Percentiles rank a stretch among this genome's conserved stretches.
Evolutionary conservation across 2,113 vertebrate genomes (phyloP).

Genomic region (Rynchops niger): DNA sequence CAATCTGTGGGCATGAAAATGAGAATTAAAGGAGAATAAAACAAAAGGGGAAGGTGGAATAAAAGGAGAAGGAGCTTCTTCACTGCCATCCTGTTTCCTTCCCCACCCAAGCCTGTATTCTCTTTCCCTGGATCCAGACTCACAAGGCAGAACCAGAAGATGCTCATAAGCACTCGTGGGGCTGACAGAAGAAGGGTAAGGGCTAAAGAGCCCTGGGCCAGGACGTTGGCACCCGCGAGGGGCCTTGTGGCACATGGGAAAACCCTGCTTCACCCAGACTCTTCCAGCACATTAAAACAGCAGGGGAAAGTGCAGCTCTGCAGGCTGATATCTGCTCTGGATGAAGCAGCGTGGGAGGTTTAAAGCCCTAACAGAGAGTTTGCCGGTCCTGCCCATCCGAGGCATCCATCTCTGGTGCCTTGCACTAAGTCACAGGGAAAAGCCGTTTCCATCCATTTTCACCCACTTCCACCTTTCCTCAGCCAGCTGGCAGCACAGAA

Average conservation of each 20-base stretch:
- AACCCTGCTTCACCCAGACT: not conserved
- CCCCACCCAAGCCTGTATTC: not conserved
- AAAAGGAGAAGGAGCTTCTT: not conserved
- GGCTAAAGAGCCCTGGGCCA: not conserved
- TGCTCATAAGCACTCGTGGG: not conserved
- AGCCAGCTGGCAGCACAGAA: not conserved
- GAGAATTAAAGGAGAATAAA: not conserved
- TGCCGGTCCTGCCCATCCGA: accelerated
- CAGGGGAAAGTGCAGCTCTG: not conserved
- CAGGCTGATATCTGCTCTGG: not conserved
- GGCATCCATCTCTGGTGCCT: not conserved
- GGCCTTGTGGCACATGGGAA: accelerated
- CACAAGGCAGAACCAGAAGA: not conserved
- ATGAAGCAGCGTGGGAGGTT: not conserved
- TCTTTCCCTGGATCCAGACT: not conserved
- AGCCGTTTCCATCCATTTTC: not conserved
- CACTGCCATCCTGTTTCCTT: not conserved
- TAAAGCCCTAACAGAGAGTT: not conserved
- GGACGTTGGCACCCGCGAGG: accelerated
- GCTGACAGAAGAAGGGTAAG: not conserved
- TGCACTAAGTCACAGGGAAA: not conserved
- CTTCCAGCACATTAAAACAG: not conserved
- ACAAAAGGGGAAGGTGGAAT: not conserved
- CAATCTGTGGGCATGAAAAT: not conserved
- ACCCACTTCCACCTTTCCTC: not conserved